Evolutionary conservation across 2,113 vertebrate species (phyloP).

Genomic region (Hippopotamus amphibius): DNA sequence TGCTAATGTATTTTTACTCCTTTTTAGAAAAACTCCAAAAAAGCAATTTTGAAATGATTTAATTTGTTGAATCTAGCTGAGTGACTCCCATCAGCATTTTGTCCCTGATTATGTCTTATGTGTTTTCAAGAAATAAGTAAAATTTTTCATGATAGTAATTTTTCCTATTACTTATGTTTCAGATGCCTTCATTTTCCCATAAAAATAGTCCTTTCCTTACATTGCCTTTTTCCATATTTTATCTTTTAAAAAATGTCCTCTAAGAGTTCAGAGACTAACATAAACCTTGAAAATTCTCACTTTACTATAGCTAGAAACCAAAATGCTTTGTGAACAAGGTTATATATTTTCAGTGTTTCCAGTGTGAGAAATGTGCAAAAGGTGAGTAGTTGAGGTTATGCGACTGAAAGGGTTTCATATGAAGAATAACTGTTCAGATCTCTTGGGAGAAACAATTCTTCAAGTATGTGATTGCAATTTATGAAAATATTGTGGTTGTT

Average conservation of each 20-base stretch:
- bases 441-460: conserved; percentile 26
- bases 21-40: not conserved
- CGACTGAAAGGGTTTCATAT: not conserved
- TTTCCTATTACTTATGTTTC: not conserved
- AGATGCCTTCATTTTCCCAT: not conserved
- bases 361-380: conserved; percentile 50
- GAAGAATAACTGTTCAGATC: not conserved
- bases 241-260: not conserved
- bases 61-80: not conserved
- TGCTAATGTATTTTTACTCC: not conserved
- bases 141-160: not conserved
- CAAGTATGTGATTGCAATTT: not conserved
- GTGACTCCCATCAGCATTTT: not conserved
- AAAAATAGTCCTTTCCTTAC: not conserved
- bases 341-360: conserved; percentile 18
- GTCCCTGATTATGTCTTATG: not conserved
- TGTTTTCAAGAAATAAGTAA: not conserved
- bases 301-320: conserved; percentile 20
- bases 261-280: conserved; percentile 18
- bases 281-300: conserved; percentile 26
- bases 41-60: not conserved
- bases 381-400: not conserved
- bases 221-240: not conserved
- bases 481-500: not conserved
- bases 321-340: conserved; percentile 8